phyloP scores from a whole-genome alignment of 2,888 invertebrate species.

The Leptarthrus brevirostris region DNA sequence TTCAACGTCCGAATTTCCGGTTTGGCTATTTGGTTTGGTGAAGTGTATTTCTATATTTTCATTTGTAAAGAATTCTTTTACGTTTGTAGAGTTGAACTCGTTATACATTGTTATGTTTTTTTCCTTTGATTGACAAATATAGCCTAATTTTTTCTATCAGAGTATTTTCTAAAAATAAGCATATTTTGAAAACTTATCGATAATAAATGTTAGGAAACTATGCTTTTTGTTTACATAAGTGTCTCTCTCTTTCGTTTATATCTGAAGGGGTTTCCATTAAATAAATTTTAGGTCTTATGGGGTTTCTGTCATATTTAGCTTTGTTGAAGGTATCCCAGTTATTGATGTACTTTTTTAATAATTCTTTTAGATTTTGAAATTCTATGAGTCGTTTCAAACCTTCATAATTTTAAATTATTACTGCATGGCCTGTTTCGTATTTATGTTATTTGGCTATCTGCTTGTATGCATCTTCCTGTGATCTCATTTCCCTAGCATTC shows the following conservation, averaged over 20 bases:
- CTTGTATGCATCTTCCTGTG: not conserved
- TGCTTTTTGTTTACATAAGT: too few species aligned
- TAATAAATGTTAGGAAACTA: too few species aligned
- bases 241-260: not conserved
- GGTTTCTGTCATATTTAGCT: too few species aligned
- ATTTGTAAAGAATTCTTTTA: constrained; percentile 17
- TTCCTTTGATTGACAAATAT: constrained; percentile 23
- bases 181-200: too few species aligned
- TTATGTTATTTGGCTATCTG: not conserved
- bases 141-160: constrained; percentile 24
- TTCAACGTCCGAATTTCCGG: too few species aligned
- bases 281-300: not conserved
- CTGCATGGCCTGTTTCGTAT: constrained; percentile 1
- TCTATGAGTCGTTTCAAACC: constrained; percentile 1
- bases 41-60: constrained; percentile 42
- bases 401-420: constrained; percentile 31
- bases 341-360: constrained; percentile 2
- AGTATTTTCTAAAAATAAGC: not conserved
- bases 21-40: constrained; percentile 48
- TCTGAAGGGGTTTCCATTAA: not conserved
- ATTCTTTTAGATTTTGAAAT: constrained; percentile 10
- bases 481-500: not conserved
- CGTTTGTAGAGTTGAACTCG: constrained; percentile 7
- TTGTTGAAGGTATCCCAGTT: constrained; percentile 9
- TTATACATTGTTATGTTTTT: constrained; percentile 7